Conservation (phyloP, 2,888 invertebrate species). For the Himalopsyche tibetana region DNA sequence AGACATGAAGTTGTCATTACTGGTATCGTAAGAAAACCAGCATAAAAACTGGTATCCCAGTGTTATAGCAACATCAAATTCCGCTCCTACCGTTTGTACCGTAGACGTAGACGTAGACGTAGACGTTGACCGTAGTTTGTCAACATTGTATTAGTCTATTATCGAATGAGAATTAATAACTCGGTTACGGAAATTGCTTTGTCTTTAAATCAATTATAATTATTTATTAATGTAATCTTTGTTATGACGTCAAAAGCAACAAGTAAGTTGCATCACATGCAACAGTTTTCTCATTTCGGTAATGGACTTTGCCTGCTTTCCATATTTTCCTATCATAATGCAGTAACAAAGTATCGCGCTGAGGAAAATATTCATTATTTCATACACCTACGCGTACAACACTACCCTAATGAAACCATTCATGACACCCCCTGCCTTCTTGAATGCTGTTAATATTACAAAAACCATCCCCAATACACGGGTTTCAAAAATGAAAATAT, state of each 20-base stretch:
- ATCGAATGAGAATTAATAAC: no score
- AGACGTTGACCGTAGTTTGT: no score
- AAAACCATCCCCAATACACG: conserved; percentile 20
- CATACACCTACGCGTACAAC: conserved; percentile 19
- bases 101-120: no score
- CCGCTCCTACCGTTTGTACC: no score
- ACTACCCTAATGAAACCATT: conserved; percentile 34
- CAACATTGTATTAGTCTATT: no score
- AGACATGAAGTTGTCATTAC: no score
- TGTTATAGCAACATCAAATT: no score
- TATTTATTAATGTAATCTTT: no score
- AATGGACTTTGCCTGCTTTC: not conserved
- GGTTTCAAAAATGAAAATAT: not conserved
- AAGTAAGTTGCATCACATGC: not conserved
- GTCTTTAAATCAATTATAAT: no score
- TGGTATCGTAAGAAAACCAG: no score
- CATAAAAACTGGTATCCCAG: no score
- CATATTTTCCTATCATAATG: conserved; percentile 15
- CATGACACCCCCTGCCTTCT: not conserved
- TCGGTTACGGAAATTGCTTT: no score
- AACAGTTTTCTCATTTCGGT: not conserved
- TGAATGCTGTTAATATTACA: conserved; percentile 25
- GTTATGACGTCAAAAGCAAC: not conserved
- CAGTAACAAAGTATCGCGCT: not conserved
- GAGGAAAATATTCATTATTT: conserved; percentile 18